Base-by-base conservation (phyloP, 2,113 vertebrate genomes). In the Thamnaconus septentrionalis region DNA sequence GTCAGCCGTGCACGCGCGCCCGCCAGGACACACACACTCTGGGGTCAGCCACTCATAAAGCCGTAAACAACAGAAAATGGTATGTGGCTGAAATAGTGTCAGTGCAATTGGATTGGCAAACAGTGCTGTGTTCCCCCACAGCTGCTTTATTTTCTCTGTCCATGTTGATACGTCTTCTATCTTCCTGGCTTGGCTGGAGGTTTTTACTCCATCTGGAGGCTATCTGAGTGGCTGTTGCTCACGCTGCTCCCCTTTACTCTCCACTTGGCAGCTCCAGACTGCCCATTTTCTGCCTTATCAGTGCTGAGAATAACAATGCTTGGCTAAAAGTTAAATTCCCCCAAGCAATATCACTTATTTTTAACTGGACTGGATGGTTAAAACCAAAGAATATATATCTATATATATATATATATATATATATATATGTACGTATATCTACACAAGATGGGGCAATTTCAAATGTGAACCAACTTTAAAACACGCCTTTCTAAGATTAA, bases 51-150 rank as follows among this genome's bases (percentile, higher is more conserved):
- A 62, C 84, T 87, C 87, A 86, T 85, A 87, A 85, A 84, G 86
- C 82, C 11, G 68, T 88, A 88, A 87, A 89, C 83, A 85, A 87
- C 78, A 88, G 81, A 89, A 88, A 88, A 89, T 85, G 65, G 84
- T 85, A 75, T 88, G 81, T 81, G 80, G 74, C 64, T 85, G 76
- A 76, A 87, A 87, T 83, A 81, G 80, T 84, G 83, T 88, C 81
- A 84, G 81, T 75, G 78, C 84, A 87, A 85, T 87, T 87, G 78
- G 83, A 87, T 87, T 84, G 61, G 73, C 81, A 81, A 87, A 81
- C 79, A 73, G 59, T 72, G 66, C 66, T 70, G 59, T 83, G 78
- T 85, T 85, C 84, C 76, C 82, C 59, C 61, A 68, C 61, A 72
- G 73, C 75, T 75, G 47, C 56, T 78, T 85, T 86, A 85, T 85